phyloP scores from a whole-genome alignment of 2,113 vertebrate genomes.

The Phyllostomus hastatus region DNA sequence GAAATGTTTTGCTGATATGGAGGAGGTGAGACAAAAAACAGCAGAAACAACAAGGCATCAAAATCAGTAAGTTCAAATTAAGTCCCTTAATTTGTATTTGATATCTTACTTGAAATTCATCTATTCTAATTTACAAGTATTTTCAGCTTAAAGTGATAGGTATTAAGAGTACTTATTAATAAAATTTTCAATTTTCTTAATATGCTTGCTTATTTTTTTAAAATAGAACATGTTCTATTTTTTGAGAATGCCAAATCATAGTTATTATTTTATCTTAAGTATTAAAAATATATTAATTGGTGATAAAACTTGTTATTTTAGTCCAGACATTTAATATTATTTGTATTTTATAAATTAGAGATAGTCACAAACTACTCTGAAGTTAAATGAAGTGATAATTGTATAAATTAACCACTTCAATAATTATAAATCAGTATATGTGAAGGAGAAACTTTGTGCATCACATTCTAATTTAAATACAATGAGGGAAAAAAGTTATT shows the following conservation, averaged over 20 bases:
- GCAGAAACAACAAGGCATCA: too few species aligned
- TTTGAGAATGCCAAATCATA: not conserved
- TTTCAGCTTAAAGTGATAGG: not conserved
- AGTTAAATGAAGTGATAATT: not conserved
- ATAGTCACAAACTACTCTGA: not conserved
- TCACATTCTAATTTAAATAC: not conserved
- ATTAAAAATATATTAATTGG: not conserved
- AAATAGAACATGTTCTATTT: not conserved
- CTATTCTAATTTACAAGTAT: not conserved
- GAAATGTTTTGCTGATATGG: too few species aligned
- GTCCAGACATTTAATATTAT: not conserved
- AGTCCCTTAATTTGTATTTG: not conserved
- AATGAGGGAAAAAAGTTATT: not conserved
- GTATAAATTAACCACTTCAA: not conserved
- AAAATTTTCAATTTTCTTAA: not conserved
- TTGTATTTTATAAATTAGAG: not conserved
- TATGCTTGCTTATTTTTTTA: not conserved
- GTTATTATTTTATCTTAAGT: constrained; percentile 1
- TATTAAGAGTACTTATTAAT: not conserved
- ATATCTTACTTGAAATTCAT: not conserved
- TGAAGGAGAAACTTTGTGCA: not conserved
- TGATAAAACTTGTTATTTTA: not conserved
- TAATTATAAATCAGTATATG: not conserved
- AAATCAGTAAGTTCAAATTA: too few species aligned
- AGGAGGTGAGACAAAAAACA: too few species aligned